These are phyloP conservation scores for Furcifer pardalis DNA, from an alignment of 2,797 vertebrate genomes.

Conservation along the genomic window DNA sequence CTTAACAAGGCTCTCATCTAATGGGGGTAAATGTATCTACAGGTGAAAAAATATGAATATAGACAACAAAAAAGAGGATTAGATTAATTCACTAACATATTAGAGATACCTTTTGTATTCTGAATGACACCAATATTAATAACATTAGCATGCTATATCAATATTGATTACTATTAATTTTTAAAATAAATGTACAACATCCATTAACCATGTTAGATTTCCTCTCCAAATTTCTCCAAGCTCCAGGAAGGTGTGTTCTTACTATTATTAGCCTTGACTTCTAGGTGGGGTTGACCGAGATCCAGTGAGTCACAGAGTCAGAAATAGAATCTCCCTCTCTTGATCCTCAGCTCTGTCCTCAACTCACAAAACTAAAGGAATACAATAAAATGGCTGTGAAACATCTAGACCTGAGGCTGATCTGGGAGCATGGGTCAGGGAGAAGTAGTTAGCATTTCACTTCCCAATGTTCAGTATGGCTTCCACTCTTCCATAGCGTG, in stretches of 20 bases:
- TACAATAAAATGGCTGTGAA: conserved; percentile 36
- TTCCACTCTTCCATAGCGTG: not conserved
- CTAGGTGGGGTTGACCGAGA: conserved; percentile 15
- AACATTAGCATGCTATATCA: conserved; percentile 23
- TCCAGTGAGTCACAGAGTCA: conserved; percentile 14
- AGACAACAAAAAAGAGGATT: not conserved
- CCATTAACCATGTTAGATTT: conserved; percentile 23
- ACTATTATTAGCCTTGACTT: conserved; percentile 32
- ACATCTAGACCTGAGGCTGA: conserved; percentile 13
- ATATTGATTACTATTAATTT: conserved; percentile 28
- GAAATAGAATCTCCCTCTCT: conserved; percentile 23
- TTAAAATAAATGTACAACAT: conserved; percentile 11
- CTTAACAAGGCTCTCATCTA: too few relatives aligned
- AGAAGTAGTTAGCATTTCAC: conserved; percentile 19
- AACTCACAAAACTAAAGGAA: conserved; percentile 26
- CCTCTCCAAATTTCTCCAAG: conserved; percentile 21
- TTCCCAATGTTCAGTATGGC: conserved; percentile 30
- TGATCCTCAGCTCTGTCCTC: conserved; percentile 19
- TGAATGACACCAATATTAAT: not conserved
- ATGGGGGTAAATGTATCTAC: not conserved
- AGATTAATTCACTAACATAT: not conserved
- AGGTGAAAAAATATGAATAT: not conserved
- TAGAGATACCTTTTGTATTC: not conserved
- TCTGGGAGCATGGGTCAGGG: conserved; percentile 24
- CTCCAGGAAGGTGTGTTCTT: conserved; percentile 13